Base-by-base conservation (phyloP, 2,113 vertebrate genomes). In the Semnornis frantzii region DNA sequence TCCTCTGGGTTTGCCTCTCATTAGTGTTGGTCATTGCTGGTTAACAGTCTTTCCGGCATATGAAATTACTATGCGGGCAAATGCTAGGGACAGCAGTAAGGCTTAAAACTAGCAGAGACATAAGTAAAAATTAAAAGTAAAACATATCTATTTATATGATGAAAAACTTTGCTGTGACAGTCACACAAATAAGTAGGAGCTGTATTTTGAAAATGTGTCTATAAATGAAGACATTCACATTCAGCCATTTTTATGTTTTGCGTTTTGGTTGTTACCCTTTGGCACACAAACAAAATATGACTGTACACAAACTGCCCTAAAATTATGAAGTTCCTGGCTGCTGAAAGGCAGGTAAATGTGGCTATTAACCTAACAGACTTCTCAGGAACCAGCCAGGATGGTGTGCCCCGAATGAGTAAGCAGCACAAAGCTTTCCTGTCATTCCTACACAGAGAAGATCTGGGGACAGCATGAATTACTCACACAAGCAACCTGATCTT, bases 141-240 rank as follows among this genome's bases (percentile, higher is more conserved):
- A 33, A n/a, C 2, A 28, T 9, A 15, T 24, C 6, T 52, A 52
- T 12, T 11, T 10, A 23, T 11, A 23, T 50, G 24, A 6, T 4
- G 34, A 37, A 18, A 42, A 2, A 27, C 3, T 13, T 75, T 80
- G 15, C 23, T 33, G n/a, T 89, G 82, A 85, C 57, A 76, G 46
- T 77, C 72, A 74, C 17, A 83, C 80, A 69, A 85, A 64, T 33
- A 93, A 54, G 17, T 24, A 69, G 55, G n/a, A 94, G 23, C 18
- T 59, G 31, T 66, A 62, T 77, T 88, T 94, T 71, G n/a, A 33
- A 87, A 87, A 93, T 64, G 5, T 39, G 10, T 60, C 33, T 74
- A 21, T 70, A 95, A 90, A 93, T 15, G 85, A 80, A 85, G 92
- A 80, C 57, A 62, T 63, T 18, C 68, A 76, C 59, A 66, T 27